A percentile compares a stretch with the other conserved stretches of the same genome.
Conservation (phyloP, 1,140 invertebrate genomes). For the Ctenoplectra terminalis region DNA sequence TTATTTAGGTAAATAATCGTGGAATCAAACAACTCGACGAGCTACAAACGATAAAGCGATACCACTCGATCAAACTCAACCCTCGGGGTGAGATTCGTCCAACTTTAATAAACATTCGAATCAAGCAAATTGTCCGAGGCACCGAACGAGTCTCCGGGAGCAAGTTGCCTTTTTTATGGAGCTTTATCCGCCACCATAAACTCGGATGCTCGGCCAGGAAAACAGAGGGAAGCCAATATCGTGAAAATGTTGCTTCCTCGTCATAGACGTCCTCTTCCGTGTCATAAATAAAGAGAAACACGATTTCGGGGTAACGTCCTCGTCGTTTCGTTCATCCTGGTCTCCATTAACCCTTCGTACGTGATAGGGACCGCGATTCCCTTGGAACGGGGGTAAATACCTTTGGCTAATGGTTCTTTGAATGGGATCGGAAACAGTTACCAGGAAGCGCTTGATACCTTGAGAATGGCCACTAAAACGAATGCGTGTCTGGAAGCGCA, state of each 20-base stretch:
- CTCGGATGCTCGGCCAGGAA: neutral
- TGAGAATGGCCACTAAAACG: constrained; percentile 23
- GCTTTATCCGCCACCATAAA: constrained; percentile 50
- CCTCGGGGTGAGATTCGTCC: neutral
- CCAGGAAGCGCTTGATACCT: constrained; percentile 25
- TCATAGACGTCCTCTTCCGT: constrained; percentile 19
- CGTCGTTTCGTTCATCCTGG: constrained; percentile 49
- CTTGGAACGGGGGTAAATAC: constrained; percentile 51
- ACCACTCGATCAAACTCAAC: neutral
- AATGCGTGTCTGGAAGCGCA: constrained; percentile 26
- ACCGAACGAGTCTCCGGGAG: neutral
- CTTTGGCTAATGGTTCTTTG: constrained; percentile 34
- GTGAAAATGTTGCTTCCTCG: constrained; percentile 3
- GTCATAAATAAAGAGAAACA: constrained; percentile 58
- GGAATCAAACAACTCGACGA: too few species aligned
- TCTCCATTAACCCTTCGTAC: constrained; percentile 58
- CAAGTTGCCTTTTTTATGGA: constrained; percentile 24
- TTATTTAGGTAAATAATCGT: too few species aligned
- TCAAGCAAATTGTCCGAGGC: constrained; percentile 1
- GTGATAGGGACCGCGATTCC: constrained; percentile 47
- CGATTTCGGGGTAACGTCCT: constrained; percentile 40
- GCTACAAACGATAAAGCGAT: neutral
- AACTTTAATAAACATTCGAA: constrained; percentile 18
- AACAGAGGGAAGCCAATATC: constrained; percentile 38
- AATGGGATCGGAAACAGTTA: constrained; percentile 45